phyloP scores from a whole-genome alignment of 2,888 invertebrate species.

The Axea sp. region DNA sequence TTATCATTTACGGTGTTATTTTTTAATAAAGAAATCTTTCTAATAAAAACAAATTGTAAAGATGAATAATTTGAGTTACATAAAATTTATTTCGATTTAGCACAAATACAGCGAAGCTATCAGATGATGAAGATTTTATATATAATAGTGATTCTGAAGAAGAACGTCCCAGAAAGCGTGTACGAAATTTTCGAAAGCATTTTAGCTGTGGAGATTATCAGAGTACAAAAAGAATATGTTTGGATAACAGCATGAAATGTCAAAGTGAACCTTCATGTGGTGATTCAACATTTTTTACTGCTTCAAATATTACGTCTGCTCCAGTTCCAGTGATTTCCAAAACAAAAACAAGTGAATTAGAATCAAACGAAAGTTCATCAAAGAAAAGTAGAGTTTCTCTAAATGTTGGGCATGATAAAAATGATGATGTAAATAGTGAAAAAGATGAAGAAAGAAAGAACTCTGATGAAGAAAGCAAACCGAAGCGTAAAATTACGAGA shows the following conservation, averaged over 20 bases:
- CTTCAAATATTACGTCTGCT: too few species aligned
- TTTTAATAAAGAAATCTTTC: too few species aligned
- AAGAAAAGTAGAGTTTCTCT: too few species aligned
- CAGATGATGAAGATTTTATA: slow-evolving; percentile 86
- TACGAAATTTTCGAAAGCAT: slow-evolving; percentile 83
- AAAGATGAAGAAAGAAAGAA: background rate
- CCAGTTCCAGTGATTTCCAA: too few species aligned
- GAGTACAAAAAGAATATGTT: slow-evolving; percentile 64
- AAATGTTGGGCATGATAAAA: too few species aligned
- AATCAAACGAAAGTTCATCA: too few species aligned
- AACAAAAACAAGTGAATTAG: background rate
- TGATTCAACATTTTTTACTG: too few species aligned
- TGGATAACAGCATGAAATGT: slow-evolving; percentile 2
- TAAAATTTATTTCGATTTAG: slow-evolving; percentile 6
- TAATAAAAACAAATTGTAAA: too few species aligned
- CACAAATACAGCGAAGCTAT: slow-evolving; percentile 56
- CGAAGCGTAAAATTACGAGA: slow-evolving; percentile 1
- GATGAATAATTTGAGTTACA: too few species aligned
- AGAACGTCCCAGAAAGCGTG: slow-evolving; percentile 78
- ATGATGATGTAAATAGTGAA: background rate
- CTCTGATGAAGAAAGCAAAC: background rate
- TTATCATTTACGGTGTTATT: too few species aligned
- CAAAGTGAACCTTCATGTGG: slow-evolving; percentile 18
- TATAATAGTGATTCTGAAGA: slow-evolving; percentile 85
- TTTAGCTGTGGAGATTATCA: slow-evolving; percentile 57